Base-by-base conservation (phyloP, 2,888 invertebrate genomes). In the Ypsolopha sequella region DNA sequence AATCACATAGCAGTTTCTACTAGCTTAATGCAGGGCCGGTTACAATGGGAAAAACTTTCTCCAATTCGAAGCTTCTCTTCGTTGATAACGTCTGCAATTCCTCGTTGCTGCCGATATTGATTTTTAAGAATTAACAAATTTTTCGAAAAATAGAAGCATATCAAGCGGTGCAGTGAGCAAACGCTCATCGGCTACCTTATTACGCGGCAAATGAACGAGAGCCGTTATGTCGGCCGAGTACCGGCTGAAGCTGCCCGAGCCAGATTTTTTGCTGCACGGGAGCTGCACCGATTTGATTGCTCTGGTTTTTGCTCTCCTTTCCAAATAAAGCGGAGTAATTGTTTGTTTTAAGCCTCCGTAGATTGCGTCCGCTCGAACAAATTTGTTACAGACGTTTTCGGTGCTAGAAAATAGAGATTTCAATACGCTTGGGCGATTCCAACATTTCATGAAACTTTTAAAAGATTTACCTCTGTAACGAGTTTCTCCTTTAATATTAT, bases 241-340 rank as follows among this genome's bases (percentile, higher is more conserved):
- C 24, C 24, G 24, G 4, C 24, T 4, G 24, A 24, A 24, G 24
- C 71, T 70, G 70, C 73, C 67, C 63, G 66, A 64, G 62, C 63
- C 64, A 58, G 65, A 68, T 76, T 86, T 85, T 84, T 85, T 82
- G 78, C 79, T 64, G 68, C 74, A 70, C 77, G 68, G 74, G 75
- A 77, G 80, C 81, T 75, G 78, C 79, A 80, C 68, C 79, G 75
- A 80, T 82, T 81, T 80, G 79, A 82, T 80, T 84, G 82, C 81
- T 76, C 68, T 60, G 64, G 66, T 79, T 85, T 84, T 85, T 85
- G 84, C 75, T 73, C 70, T 73, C 67, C 73, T 79, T 78, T 77
- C 76, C 78, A 80, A 85, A 84, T 78, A 84, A 82, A 82, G 76
- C 76, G 63, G 75, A 80, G 81, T 84, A 85, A 86, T 85, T 85